These are phyloP conservation scores for Tinea pellionella DNA, from an alignment of 2,888 invertebrate genomes.

Conservation along the genomic window DNA sequence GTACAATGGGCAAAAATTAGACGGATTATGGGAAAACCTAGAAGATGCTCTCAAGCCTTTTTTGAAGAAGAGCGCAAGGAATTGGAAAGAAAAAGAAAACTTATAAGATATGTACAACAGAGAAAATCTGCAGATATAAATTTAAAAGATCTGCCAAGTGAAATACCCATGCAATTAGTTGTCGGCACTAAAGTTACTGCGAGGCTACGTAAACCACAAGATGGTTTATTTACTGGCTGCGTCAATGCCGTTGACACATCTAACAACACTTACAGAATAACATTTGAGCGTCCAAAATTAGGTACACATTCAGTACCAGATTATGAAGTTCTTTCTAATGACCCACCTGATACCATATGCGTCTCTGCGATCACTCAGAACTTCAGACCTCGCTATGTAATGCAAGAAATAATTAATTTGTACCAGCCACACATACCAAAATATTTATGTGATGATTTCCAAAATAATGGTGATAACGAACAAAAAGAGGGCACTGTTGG, in stretches of 20 bases:
- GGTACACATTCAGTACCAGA: slow-evolving; percentile 97
- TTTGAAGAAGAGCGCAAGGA: slow-evolving; percentile 95
- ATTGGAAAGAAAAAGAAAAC: slow-evolving; percentile 88
- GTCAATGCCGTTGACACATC: slow-evolving; percentile 97
- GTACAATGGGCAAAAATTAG: slow-evolving; percentile 97
- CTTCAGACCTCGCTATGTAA: slow-evolving; percentile 76
- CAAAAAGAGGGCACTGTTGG: slow-evolving; percentile 71
- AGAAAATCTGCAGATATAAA: slow-evolving; percentile 85
- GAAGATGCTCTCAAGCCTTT: slow-evolving; percentile 94
- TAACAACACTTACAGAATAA: slow-evolving; percentile 93
- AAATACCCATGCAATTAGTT: slow-evolving; percentile 94
- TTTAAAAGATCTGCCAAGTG: slow-evolving; percentile 90
- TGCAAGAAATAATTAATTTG: slow-evolving; percentile 65
- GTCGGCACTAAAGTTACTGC: slow-evolving; percentile 96
- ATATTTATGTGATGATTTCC: slow-evolving; percentile 74
- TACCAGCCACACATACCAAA: slow-evolving; percentile 48
- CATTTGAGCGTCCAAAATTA: slow-evolving; percentile 91
- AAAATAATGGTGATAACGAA: slow-evolving; percentile 70
- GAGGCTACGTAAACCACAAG: slow-evolving; percentile 90
- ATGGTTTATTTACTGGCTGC: slow-evolving; percentile 93
- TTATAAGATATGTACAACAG: slow-evolving; percentile 93
- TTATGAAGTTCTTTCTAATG: slow-evolving; percentile 95
- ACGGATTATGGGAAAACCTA: slow-evolving; percentile 96
- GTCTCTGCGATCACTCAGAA: slow-evolving; percentile 85
- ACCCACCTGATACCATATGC: slow-evolving; percentile 90